These are phyloP conservation scores for Denticeps clupeoides DNA, from an alignment of 2,797 vertebrate genomes.

Conservation along the genomic window DNA sequence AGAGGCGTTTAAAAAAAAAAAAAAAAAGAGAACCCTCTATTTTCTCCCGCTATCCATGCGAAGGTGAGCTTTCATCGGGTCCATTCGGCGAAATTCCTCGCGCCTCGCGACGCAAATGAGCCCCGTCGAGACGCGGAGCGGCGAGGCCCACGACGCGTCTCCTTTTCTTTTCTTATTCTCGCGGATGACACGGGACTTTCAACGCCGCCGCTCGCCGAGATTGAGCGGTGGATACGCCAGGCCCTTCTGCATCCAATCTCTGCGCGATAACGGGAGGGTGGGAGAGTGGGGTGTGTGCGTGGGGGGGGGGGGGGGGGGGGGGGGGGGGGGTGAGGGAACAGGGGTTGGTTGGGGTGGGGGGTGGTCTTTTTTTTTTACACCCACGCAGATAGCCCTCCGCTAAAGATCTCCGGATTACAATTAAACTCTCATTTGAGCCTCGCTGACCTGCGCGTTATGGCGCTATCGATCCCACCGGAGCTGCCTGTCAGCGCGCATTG, in stretches of 20 bases:
- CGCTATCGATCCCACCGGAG: constrained; percentile 12
- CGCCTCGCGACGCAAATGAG: constrained; percentile 43
- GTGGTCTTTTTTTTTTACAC: constrained; percentile 41
- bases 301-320: constrained; percentile 28
- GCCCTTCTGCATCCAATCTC: constrained; percentile 28
- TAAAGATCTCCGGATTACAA: constrained; percentile 36
- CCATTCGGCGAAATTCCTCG: constrained; percentile 28
- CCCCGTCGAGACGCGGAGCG: constrained; percentile 33
- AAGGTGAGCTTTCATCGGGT: constrained; percentile 37
- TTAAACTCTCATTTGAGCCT: constrained; percentile 27
- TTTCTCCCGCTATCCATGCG: constrained; percentile 12
- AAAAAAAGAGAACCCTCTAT: constrained; percentile 11
- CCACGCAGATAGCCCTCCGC: constrained; percentile 35
- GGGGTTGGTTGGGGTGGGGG: constrained; percentile 18
- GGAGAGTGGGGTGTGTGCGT: constrained; percentile 27
- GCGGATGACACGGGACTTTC: constrained; percentile 36
- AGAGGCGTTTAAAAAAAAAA: too few relatives aligned
- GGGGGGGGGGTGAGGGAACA: constrained; percentile 33
- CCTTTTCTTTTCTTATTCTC: constrained; percentile 33
- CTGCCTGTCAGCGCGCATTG: constrained; percentile 21
- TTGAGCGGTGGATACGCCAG: constrained; percentile 13
- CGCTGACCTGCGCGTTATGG: constrained; percentile 16
- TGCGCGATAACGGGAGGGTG: constrained; percentile 29
- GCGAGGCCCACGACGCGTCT: constrained; percentile 30
- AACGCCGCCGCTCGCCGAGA: constrained; percentile 35